Percentiles rank a stretch among this genome's conserved stretches.
phyloP scores from a whole-genome alignment of 2,888 invertebrate genomes.

The Osedax fenrisi region DNA sequence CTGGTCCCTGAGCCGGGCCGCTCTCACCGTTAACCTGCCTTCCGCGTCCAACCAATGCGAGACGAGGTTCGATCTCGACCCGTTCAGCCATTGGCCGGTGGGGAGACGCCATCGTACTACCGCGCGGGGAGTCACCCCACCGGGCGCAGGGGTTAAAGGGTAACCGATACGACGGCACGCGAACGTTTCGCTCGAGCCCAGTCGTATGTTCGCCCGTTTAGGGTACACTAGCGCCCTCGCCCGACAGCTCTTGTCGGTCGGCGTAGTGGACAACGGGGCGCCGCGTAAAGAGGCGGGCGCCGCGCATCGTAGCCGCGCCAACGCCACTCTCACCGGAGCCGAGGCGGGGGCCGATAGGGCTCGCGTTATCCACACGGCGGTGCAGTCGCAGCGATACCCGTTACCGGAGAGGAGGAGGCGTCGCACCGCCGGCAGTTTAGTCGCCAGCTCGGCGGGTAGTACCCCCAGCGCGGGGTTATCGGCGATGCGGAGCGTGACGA shows the following conservation, averaged over 20 bases:
- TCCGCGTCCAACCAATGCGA: background rate
- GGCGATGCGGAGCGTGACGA: background rate
- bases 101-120: background rate
- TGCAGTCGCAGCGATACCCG: background rate
- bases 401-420: background rate
- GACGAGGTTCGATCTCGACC: background rate
- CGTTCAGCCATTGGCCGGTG: background rate
- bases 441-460: background rate
- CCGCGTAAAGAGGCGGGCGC: background rate
- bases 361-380: background rate
- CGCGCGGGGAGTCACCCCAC: background rate
- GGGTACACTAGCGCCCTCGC: background rate
- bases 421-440: background rate
- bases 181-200: background rate
- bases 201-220: background rate
- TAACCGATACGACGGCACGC: background rate
- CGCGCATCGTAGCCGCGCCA: background rate
- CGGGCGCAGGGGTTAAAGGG: background rate
- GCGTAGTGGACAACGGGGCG: background rate
- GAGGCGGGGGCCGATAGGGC: background rate
- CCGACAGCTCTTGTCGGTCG: background rate
- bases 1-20: background rate
- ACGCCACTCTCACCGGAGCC: background rate
- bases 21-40: background rate
- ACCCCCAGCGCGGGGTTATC: background rate